These are phyloP conservation scores for Puntigrus tetrazona DNA, from an alignment of 2,113 vertebrate species.

Conservation along the genomic window DNA sequence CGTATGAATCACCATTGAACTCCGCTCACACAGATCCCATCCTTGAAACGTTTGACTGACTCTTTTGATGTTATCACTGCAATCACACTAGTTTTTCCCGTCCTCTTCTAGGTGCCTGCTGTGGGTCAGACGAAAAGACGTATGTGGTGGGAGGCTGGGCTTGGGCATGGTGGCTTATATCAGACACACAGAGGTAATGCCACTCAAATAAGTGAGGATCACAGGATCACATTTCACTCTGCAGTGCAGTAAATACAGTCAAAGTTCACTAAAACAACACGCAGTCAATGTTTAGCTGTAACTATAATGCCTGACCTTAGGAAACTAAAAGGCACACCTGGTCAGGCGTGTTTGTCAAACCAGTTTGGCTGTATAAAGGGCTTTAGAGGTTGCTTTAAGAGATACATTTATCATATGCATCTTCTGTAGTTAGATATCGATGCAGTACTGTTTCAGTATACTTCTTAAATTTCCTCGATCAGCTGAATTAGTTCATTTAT, in stretches of 20 bases:
- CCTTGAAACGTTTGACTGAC: background rate
- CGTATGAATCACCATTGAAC: background rate
- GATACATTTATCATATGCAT: background rate
- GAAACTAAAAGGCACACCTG: background rate
- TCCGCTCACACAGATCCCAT: background rate
- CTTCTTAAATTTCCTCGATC: background rate
- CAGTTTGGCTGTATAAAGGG: background rate
- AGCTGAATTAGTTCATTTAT: background rate
- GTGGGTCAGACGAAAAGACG: constrained; percentile 82
- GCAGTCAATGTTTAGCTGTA: background rate
- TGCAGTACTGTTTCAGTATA: background rate
- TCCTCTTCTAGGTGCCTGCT: constrained; percentile 84
- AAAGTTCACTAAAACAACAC: background rate
- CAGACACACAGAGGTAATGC: constrained; percentile 88
- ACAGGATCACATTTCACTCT: background rate
- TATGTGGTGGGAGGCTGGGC: constrained; percentile 93
- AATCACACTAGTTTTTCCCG: background rate
- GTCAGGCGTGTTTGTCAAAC: constrained; percentile 13
- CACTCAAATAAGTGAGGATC: background rate
- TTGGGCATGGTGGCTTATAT: constrained; percentile 95
- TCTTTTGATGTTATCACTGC: background rate
- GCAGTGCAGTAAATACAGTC: background rate
- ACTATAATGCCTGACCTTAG: background rate
- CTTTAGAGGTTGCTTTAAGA: background rate
- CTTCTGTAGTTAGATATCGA: background rate